Evolutionary conservation across 2,797 vertebrate genomes (phyloP).

Genomic region (Percopsis omiscomaycus): DNA sequence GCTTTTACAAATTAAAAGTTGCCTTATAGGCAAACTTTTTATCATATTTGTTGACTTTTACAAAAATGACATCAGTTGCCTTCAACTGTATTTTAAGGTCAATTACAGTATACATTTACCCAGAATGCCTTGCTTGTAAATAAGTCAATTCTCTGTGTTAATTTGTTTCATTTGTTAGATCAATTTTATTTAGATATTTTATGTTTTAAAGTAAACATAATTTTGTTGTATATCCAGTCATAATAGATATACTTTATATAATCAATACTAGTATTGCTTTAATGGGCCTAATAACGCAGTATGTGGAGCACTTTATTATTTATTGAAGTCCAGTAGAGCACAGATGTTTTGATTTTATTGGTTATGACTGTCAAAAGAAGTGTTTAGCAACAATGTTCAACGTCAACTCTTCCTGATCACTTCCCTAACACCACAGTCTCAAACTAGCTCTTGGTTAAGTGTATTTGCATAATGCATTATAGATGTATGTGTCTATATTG

Average conservation of each 20-base stretch:
- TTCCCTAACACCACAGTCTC: too few relatives aligned
- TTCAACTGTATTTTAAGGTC: too few relatives aligned
- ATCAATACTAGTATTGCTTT: constrained; percentile 54
- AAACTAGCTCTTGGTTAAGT: neutral
- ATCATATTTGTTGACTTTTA: too few relatives aligned
- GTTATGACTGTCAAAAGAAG: constrained; percentile 15
- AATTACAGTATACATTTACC: too few relatives aligned
- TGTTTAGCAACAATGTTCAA: constrained; percentile 2
- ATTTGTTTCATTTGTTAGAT: constrained; percentile 32
- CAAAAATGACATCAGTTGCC: too few relatives aligned
- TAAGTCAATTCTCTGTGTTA: constrained; percentile 37
- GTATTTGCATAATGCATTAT: neutral
- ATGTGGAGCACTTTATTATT: constrained; percentile 82
- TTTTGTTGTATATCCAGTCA: constrained; percentile 61
- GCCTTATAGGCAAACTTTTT: too few relatives aligned
- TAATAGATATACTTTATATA: constrained; percentile 44
- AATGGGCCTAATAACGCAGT: constrained; percentile 63
- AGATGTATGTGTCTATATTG: constrained; percentile 26
- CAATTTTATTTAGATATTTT: constrained; percentile 48
- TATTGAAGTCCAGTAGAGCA: constrained; percentile 72
- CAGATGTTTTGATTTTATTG: constrained; percentile 46
- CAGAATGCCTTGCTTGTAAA: constrained; percentile 57
- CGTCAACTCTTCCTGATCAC: too few relatives aligned
- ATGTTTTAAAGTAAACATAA: constrained; percentile 40
- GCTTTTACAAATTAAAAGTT: too few relatives aligned